Base-by-base conservation (phyloP, 2,113 vertebrate species). In the Bothrops jararaca region DNA sequence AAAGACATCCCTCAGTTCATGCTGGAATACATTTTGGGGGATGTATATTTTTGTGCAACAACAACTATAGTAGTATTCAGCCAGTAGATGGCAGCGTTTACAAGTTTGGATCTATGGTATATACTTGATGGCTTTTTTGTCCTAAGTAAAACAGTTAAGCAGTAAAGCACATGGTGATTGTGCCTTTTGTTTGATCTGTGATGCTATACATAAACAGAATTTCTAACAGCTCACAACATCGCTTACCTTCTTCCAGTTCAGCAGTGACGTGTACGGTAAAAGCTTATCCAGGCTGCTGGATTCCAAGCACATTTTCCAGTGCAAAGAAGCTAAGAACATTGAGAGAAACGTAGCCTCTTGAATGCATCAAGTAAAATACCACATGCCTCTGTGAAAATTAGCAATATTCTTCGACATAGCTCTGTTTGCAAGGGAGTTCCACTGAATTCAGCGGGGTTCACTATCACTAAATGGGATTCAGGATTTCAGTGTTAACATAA, bases 221-320 rank as follows among this genome's bases (percentile, higher is more conserved):
- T 50, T 50, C 48, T 48, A 48, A 48, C 48, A 48, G 48, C 1
- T 48, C 48, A 48, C 12, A 95, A 39, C 3, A 53, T 39, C 23
- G 90, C 96, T 98, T 98, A 99, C 99, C 98, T 97, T 95, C 96
- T 97, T 96, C 99, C 98, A 97, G 95, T 96, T 94, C 90, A 96
- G 97, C 93, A 99, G 95, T 57, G 98, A 98, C 0, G 99, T 98
- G 95, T 98, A 98, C 0, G 98, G 98, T 95, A 99, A 96, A 87
- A 99, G 95, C 95, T 98, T 98, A 96, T 98, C 98, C 96, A 99
- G 93, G 90, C 97, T 96, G 87, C 97, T 96, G 91, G 96, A 95
- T 95, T 98, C 98, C 91, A 98, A 94, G 92, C 98, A 98, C 80
- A 98, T 96, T 93, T 97, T 98, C 96, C 98, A 98, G 95, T 98